These are phyloP conservation scores for Oithona nana DNA, from an alignment of 2,888 invertebrate species.

Conservation along the genomic window DNA sequence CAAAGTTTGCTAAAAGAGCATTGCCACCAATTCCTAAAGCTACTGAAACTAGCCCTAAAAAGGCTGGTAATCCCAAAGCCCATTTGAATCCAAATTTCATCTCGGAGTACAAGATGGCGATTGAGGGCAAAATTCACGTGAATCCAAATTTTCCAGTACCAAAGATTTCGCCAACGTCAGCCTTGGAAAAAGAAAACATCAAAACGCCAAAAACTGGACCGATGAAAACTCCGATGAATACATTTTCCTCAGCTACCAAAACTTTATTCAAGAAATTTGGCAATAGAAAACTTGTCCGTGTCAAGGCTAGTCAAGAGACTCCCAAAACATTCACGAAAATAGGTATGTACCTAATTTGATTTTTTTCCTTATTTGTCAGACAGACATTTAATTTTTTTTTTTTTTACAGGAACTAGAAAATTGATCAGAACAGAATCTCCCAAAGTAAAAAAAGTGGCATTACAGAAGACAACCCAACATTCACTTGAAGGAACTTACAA, in stretches of 20 bases:
- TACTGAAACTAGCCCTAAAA: background rate
- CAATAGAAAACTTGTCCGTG: background rate
- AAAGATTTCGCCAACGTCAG: background rate
- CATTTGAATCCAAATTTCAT: background rate
- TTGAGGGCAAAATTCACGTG: background rate
- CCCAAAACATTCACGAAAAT: background rate
- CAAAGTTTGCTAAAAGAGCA: background rate
- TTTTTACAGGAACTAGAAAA: too few relatives aligned
- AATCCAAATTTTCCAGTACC: background rate
- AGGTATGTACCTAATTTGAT: too few relatives aligned
- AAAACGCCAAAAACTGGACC: background rate
- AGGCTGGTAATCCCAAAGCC: background rate
- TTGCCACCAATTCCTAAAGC: background rate
- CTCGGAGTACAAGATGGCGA: background rate
- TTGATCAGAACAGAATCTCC: too few relatives aligned
- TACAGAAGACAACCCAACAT: too few relatives aligned
- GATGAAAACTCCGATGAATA: background rate
- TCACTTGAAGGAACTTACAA: background rate
- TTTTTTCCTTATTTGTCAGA: too few relatives aligned
- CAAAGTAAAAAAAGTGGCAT: too few relatives aligned
- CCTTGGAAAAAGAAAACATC: background rate
- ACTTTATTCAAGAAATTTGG: conserved; percentile 1
- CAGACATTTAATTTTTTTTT: too few relatives aligned
- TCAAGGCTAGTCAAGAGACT: background rate
- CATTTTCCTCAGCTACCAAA: background rate